Percentiles rank a stretch among this genome's conserved stretches.
Conservation (phyloP, 1,140 invertebrate species). For the Meloidogyne chitwoodi region DNA sequence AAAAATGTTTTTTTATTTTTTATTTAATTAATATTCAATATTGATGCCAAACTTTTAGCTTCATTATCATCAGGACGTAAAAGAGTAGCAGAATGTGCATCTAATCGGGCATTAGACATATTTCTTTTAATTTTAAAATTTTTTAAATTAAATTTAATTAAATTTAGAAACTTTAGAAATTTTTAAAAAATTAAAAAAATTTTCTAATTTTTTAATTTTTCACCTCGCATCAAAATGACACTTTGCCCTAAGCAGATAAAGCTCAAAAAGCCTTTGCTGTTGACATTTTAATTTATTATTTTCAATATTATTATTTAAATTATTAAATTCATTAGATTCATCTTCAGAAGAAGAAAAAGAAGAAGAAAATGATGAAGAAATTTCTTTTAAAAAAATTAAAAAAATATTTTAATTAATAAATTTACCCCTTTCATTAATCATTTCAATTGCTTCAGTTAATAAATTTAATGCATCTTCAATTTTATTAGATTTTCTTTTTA, state of each 20-base stretch:
- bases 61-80: constrained; percentile 4
- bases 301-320: neutral
- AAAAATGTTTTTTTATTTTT: neutral
- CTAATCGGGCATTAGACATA: constrained; percentile 5
- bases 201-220: too few species aligned
- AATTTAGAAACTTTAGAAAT: too few species aligned
- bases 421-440: constrained; percentile 27
- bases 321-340: neutral
- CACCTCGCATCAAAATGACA: constrained; percentile 41
- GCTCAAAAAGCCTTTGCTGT: constrained; percentile 35
- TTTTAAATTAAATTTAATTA: neutral
- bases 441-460: constrained; percentile 32
- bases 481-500: constrained; percentile 31
- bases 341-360: neutral
- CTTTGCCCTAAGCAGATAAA: constrained; percentile 47
- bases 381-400: too few species aligned
- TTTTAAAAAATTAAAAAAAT: too few species aligned
- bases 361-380: neutral
- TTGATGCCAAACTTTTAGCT: neutral
- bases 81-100: constrained; percentile 7
- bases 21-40: neutral
- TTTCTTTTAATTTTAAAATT: neutral
- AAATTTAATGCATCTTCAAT: constrained; percentile 35
- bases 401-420: neutral
- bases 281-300: neutral